A percentile compares a stretch with the other conserved stretches of the same genome.
Evolutionary conservation across 1,140 invertebrate species (phyloP).

Genomic region (Nebria ingens): DNA sequence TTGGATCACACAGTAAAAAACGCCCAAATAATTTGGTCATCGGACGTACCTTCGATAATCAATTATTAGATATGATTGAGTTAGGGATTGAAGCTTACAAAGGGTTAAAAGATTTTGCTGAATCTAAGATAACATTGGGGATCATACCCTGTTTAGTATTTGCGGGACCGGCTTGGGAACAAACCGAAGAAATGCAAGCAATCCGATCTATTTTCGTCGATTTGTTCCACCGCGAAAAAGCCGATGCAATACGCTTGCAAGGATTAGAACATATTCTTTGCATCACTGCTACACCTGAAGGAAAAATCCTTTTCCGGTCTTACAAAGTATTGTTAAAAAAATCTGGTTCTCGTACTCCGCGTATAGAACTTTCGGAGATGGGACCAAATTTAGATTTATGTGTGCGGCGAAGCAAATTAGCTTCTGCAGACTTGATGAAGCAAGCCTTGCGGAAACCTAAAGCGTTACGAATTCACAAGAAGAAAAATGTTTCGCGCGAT

Average conservation of each 20-base stretch:
- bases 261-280: constrained; percentile 88
- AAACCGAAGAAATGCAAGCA: constrained; percentile 64
- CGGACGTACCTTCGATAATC: constrained; percentile 81
- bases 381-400: constrained; percentile 83
- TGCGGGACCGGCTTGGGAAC: constrained; percentile 85
- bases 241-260: constrained; percentile 71
- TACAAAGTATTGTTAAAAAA: constrained; percentile 89
- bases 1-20: constrained; percentile 89
- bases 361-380: constrained; percentile 89
- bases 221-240: constrained; percentile 82
- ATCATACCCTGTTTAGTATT: constrained; percentile 90
- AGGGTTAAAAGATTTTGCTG: constrained; percentile 37
- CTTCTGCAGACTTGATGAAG: constrained; percentile 85
- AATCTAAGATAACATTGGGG: constrained; percentile 40
- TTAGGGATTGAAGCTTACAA: constrained; percentile 71
- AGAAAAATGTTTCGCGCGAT: constrained; percentile 86
- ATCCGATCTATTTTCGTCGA: constrained; percentile 86
- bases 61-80: constrained; percentile 93
- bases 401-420: constrained; percentile 75
- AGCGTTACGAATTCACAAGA: constrained; percentile 67
- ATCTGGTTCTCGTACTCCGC: constrained; percentile 74
- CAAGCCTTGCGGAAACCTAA: constrained; percentile 75
- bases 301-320: constrained; percentile 73
- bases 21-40: constrained; percentile 86
- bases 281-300: constrained; percentile 70